phyloP scores from a whole-genome alignment of 2,113 vertebrate genomes.

The Antigone vipio region DNA sequence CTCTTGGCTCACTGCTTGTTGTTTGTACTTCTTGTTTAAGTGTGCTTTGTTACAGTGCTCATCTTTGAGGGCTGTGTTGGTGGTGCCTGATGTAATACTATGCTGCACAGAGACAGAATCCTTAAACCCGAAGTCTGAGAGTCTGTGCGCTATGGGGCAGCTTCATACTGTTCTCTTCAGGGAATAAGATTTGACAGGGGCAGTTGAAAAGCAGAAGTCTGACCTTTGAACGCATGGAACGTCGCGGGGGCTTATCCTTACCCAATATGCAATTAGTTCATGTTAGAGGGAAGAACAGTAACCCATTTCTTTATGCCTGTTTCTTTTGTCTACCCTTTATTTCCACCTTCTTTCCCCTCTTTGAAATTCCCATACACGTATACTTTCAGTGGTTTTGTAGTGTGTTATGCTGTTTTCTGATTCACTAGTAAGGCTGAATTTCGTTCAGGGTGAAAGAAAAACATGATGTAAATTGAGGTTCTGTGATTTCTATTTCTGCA shows the following conservation, averaged over 20 bases:
- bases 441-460: not conserved
- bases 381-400: not conserved
- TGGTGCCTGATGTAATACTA: not conserved
- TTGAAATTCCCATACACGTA: not conserved
- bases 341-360: not conserved
- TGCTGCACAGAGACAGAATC: not conserved
- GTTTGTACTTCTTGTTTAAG: not conserved
- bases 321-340: not conserved
- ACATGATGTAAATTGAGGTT: not conserved
- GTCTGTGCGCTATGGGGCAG: not conserved
- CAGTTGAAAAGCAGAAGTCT: conserved; percentile 4
- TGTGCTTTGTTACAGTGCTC: not conserved
- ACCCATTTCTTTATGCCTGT: not conserved
- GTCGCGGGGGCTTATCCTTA: not conserved
- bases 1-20: not conserved
- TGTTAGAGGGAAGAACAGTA: not conserved
- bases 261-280: not conserved
- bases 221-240: not conserved
- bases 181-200: not conserved
- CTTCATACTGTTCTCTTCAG: not conserved
- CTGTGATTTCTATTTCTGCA: not conserved
- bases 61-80: not conserved
- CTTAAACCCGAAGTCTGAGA: not conserved
- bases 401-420: not conserved
- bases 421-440: not conserved